phyloP scores from a whole-genome alignment of 2,113 vertebrate species.

The Pimephales promelas region DNA sequence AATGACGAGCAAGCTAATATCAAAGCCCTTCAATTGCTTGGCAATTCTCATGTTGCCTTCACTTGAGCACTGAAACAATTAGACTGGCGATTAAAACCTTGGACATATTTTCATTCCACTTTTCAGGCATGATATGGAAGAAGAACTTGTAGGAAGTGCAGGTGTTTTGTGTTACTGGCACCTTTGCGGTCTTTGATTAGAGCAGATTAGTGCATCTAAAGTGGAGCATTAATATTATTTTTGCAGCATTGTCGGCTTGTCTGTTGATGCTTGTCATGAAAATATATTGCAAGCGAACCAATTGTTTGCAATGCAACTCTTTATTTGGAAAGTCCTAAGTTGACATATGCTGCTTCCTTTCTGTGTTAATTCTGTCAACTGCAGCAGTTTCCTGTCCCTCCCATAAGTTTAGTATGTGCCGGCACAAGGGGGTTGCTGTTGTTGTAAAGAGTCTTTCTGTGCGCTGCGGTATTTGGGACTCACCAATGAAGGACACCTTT shows the following conservation, averaged over 20 bases:
- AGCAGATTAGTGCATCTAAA: not conserved
- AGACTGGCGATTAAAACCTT: constrained; percentile 3
- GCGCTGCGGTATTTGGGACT: constrained; percentile 41
- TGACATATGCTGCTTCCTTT: constrained; percentile 41
- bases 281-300: constrained; percentile 12
- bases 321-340: constrained; percentile 55
- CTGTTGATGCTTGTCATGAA: constrained; percentile 22
- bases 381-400: not conserved
- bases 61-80: constrained; percentile 20
- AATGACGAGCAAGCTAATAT: constrained; percentile 51
- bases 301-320: constrained; percentile 43
- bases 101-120: constrained; percentile 2
- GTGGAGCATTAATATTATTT: not conserved
- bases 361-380: constrained; percentile 47
- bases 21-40: constrained; percentile 36
- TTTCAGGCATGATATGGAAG: not conserved
- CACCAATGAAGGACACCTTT: constrained; percentile 52
- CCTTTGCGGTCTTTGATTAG: constrained; percentile 1
- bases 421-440: constrained; percentile 36
- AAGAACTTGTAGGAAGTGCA: not conserved
- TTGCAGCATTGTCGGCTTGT: not conserved
- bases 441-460: constrained; percentile 55
- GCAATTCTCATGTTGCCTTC: constrained; percentile 22
- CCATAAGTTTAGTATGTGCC: constrained; percentile 1
- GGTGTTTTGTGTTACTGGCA: not conserved